A percentile compares a stretch with the other conserved stretches of the same genome.
These are phyloP conservation scores for Alosa sapidissima DNA, from an alignment of 2,797 vertebrate species.

Conservation along the genomic window DNA sequence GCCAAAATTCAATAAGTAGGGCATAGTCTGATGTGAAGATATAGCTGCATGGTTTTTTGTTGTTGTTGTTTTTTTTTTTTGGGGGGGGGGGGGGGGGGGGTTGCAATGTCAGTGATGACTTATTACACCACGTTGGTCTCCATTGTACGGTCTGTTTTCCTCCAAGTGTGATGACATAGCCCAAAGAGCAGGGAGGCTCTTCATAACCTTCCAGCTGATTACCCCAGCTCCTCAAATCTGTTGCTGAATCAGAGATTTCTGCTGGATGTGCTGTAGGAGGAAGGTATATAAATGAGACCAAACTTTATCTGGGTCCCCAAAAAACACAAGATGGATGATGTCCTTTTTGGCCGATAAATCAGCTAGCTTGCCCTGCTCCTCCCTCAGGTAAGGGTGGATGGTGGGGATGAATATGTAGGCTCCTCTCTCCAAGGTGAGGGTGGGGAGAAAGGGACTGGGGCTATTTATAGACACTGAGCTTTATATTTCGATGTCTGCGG, in stretches of 20 bases:
- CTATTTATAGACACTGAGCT: constrained; percentile 74
- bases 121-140: neutral
- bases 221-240: constrained; percentile 64
- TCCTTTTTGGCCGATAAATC: constrained; percentile 73
- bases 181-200: constrained; percentile 16
- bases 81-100: too few species aligned
- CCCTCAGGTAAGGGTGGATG: constrained; percentile 66
- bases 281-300: constrained; percentile 55
- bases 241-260: constrained; percentile 75
- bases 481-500: constrained; percentile 67
- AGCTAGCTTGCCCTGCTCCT: constrained; percentile 66
- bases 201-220: constrained; percentile 62
- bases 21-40: neutral
- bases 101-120: constrained; percentile 1
- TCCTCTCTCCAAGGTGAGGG: constrained; percentile 59
- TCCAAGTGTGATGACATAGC: constrained; percentile 16
- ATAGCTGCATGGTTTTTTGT: neutral
- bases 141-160: neutral
- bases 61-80: neutral
- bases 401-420: constrained; percentile 67
- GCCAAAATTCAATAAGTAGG: neutral
- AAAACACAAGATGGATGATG: constrained; percentile 75
- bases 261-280: constrained; percentile 46
- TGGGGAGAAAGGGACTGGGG: constrained; percentile 65
- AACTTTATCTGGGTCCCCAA: constrained; percentile 74